Evolutionary conservation across 1,140 invertebrate species (phyloP).

Genomic region (Trichomalopsis sarcophagae): DNA sequence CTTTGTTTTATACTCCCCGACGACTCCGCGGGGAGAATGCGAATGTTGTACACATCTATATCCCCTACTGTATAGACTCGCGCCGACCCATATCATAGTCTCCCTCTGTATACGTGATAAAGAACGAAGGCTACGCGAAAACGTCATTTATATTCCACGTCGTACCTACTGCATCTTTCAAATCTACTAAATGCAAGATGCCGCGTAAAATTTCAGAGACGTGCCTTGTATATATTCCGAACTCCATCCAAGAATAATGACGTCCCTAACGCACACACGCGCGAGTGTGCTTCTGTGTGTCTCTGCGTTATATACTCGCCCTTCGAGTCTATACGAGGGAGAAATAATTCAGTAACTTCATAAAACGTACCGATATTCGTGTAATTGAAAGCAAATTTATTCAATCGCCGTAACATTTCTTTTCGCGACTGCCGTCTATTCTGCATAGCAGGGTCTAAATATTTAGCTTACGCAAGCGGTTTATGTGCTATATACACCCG

Average conservation of each 20-base stretch:
- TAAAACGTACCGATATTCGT: neutral
- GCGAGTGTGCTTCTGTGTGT: neutral
- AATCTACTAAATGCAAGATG: slow-evolving; percentile 30
- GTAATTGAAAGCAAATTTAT: neutral
- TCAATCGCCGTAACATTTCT: neutral
- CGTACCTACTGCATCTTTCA: neutral
- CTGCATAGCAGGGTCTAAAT: too few relatives aligned
- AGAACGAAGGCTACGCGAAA: slow-evolving; percentile 1
- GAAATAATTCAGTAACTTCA: neutral
- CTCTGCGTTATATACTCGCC: neutral
- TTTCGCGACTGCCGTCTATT: too few relatives aligned
- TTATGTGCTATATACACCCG: too few relatives aligned
- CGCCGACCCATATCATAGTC: too few relatives aligned
- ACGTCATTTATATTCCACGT: slow-evolving; percentile 26
- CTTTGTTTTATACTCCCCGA: neutral
- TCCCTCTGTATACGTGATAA: neutral
- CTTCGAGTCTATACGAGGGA: neutral
- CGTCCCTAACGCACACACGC: neutral
- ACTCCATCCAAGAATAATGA: neutral
- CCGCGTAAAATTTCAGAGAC: slow-evolving; percentile 9
- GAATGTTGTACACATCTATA: too few relatives aligned
- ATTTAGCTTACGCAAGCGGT: too few relatives aligned
- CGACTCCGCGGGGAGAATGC: neutral
- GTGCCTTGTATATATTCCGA: neutral
- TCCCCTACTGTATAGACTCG: too few relatives aligned